Evolutionary conservation across 2,888 invertebrate genomes (phyloP).

Genomic region (Leptopilina myrica): DNA sequence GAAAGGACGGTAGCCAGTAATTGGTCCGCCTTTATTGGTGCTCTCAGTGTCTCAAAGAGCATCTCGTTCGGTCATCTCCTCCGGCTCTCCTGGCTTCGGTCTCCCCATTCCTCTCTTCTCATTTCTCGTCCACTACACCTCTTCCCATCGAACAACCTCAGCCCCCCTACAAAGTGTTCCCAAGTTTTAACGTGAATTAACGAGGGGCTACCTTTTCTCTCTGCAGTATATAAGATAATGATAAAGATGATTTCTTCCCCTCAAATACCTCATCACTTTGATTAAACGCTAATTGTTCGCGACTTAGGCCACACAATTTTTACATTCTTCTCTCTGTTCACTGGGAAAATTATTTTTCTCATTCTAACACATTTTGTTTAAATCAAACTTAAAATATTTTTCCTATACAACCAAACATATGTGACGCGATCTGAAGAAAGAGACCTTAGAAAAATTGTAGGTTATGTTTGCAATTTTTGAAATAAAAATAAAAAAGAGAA

Average conservation of each 20-base stretch:
- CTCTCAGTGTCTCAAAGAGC: constrained; percentile 76
- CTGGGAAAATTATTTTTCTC: too few relatives aligned
- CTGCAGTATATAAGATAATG: not conserved
- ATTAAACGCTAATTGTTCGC: not conserved
- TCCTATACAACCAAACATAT: too few relatives aligned
- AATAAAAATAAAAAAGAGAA: too few relatives aligned
- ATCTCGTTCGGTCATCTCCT: constrained; percentile 76
- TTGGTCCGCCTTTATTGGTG: constrained; percentile 77
- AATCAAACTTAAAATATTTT: too few relatives aligned
- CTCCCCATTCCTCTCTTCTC: constrained; percentile 52
- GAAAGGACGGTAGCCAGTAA: constrained; percentile 74
- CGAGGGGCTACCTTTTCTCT: constrained; percentile 47
- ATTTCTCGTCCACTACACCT: constrained; percentile 50
- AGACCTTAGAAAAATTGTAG: too few relatives aligned
- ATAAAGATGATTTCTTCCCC: not conserved
- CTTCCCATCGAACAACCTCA: constrained; percentile 58
- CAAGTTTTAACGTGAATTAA: constrained; percentile 59
- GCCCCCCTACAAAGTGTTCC: constrained; percentile 57
- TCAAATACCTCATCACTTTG: not conserved
- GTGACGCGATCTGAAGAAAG: too few relatives aligned
- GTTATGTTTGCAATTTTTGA: too few relatives aligned
- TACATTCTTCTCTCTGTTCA: too few relatives aligned
- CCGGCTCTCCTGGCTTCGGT: constrained; percentile 54
- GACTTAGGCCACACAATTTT: too few relatives aligned
- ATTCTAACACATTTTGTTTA: too few relatives aligned